Evolutionary conservation across 2,888 invertebrate species (phyloP), one percentile per base, ranked within the genome.

Genomic region (Drosophila subsilvestris): DNA sequence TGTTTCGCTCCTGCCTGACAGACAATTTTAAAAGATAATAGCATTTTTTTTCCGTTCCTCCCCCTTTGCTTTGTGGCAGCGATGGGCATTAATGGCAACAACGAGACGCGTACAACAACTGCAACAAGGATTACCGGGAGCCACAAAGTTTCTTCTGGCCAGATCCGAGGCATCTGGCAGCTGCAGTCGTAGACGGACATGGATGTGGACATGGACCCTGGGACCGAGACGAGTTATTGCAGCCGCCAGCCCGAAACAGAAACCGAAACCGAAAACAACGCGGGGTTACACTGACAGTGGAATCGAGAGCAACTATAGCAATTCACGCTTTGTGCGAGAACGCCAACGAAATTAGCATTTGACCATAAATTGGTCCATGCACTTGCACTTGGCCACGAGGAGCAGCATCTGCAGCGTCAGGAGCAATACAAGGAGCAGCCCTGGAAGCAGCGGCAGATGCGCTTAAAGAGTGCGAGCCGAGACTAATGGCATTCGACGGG

Each of bases 21-120:
- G 90, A 90, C 91, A 90, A 90, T 90, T 90, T 90, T 80, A 78
- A 86, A 68, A 88, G 89, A 90, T 90, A 90, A 89, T 90, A 84
- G 81, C 81, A 76, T 82, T 80, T 83, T 81, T 81, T 78, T 72
- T 43, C 56, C 18, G 32, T 63, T 62, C 62, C 62, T 60, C 43
- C 58, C 22, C 22, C 37, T 48, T 60, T 32, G 51, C 14, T 47
- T 49, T 69, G 29, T 63, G 67, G 53, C 58, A 70, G 62, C 61
- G 57, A 59, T 42, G 55, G 49, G 62, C 78, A 72, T 72, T 75
- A 69, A 65, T 66, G 76, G 69, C 65, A 63, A 61, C 61, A 44
- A 57, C 63, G 63, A 67, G 51, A 58, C 63, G 72, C 63, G 67
- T 48, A 48, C 67, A 70, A 73, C 81, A 78, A 84, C 74, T 74